A percentile compares a stretch with the other conserved stretches of the same genome.
phyloP scores from a whole-genome alignment of 2,888 invertebrate species.

The Morinoia aosen region DNA sequence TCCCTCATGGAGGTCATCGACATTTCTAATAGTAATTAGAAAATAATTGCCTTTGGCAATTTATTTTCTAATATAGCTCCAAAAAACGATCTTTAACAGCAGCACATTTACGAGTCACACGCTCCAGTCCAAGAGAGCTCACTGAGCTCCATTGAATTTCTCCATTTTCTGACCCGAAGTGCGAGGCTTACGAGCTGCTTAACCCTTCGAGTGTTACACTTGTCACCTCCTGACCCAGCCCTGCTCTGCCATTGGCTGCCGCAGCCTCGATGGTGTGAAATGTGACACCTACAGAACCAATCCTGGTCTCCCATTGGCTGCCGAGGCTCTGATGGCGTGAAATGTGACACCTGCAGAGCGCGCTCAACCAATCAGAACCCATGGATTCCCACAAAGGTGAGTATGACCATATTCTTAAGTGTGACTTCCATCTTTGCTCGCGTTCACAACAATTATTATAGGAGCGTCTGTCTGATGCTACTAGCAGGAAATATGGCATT shows the following conservation, averaged over 20 bases:
- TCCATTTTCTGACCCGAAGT: neutral
- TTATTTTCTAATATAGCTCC: too few species aligned
- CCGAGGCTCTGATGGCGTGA: neutral
- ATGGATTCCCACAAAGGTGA: neutral
- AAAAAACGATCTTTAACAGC: too few species aligned
- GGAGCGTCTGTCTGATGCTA: too few species aligned
- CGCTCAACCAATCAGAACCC: slow-evolving; percentile 13
- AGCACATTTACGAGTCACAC: too few species aligned
- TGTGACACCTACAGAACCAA: neutral
- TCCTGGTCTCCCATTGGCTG: slow-evolving; percentile 8
- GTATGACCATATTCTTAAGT: neutral
- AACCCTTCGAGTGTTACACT: slow-evolving; percentile 17
- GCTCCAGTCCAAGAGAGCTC: too few species aligned
- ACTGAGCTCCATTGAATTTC: neutral
- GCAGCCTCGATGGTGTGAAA: slow-evolving; percentile 14
- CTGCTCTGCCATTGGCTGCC: slow-evolving; percentile 23
- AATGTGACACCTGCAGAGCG: slow-evolving; percentile 28
- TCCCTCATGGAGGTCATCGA: too few species aligned
- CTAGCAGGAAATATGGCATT: neutral
- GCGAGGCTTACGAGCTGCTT: neutral
- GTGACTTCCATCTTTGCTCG: neutral
- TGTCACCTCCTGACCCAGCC: neutral
- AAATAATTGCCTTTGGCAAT: too few species aligned
- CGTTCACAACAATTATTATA: neutral
- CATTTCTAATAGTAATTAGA: too few species aligned